These are phyloP conservation scores for Sphenodon punctatus DNA, from an alignment of 2,797 vertebrate species.

Conservation along the genomic window DNA sequence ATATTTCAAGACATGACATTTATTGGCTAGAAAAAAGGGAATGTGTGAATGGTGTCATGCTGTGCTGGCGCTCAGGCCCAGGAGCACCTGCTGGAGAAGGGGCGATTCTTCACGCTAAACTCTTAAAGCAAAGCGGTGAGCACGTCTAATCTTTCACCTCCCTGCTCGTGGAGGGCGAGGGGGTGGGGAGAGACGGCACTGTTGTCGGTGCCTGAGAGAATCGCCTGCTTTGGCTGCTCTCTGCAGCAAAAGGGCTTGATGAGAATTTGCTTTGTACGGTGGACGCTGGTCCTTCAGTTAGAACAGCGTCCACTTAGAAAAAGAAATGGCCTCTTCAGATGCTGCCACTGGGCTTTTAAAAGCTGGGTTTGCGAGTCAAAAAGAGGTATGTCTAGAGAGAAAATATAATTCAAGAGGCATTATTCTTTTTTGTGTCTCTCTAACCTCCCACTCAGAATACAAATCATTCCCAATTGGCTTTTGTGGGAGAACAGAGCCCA, in stretches of 20 bases:
- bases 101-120: not conserved
- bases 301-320: not conserved
- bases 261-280: not conserved
- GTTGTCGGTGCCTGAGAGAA: not conserved
- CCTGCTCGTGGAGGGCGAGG: too few species aligned
- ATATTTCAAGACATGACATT: not conserved
- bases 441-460: not conserved
- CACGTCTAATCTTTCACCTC: not conserved
- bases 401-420: not conserved
- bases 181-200: not conserved
- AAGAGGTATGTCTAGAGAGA: not conserved
- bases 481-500: not conserved
- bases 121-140: accelerated
- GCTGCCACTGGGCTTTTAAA: not conserved
- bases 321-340: not conserved
- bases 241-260: not conserved
- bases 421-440: not conserved
- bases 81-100: not conserved
- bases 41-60: not conserved
- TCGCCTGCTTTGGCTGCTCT: not conserved
- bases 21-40: not conserved
- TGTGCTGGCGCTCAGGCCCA: not conserved
- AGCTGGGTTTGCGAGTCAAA: accelerated
- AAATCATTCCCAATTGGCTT: not conserved
- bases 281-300: accelerated